phyloP scores from a whole-genome alignment of 2,888 invertebrate species.

The Celastrina argiolus region DNA sequence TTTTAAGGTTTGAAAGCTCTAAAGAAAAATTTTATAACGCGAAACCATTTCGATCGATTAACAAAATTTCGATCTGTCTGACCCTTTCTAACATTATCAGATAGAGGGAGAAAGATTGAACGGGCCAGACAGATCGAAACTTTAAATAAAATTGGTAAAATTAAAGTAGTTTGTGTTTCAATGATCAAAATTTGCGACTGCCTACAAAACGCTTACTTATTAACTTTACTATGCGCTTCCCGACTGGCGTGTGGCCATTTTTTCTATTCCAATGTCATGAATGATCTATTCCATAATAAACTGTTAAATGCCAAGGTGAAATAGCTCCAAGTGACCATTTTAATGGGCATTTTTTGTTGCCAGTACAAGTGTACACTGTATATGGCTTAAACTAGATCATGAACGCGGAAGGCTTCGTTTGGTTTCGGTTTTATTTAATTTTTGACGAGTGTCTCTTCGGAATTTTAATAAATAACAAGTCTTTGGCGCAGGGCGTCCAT shows the following conservation, averaged over 20 bases:
- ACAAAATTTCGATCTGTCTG: no score
- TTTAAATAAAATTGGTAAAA: no score
- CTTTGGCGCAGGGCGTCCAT: no score
- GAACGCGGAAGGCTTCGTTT: not conserved
- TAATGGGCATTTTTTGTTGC: constrained; percentile 3
- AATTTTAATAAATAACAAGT: not conserved
- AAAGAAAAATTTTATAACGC: no score
- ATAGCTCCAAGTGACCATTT: not conserved
- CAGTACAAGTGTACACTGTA: not conserved
- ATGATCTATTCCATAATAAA: not conserved
- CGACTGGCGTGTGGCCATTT: not conserved
- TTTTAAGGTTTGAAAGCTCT: no score
- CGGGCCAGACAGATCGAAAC: no score
- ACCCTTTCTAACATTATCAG: no score
- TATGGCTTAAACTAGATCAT: not conserved
- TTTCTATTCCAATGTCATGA: not conserved
- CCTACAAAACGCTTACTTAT: not conserved
- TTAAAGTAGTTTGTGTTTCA: no score
- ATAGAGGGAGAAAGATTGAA: no score
- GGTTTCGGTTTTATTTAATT: not conserved
- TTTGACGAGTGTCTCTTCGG: not conserved
- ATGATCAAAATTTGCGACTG: not conserved
- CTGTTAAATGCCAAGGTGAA: not conserved
- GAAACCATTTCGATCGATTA: no score
- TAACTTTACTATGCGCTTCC: not conserved